Percentiles rank a stretch among this genome's conserved stretches.
These are phyloP conservation scores for Muscina levida DNA, from an alignment of 2,888 invertebrate genomes.

Conservation along the genomic window DNA sequence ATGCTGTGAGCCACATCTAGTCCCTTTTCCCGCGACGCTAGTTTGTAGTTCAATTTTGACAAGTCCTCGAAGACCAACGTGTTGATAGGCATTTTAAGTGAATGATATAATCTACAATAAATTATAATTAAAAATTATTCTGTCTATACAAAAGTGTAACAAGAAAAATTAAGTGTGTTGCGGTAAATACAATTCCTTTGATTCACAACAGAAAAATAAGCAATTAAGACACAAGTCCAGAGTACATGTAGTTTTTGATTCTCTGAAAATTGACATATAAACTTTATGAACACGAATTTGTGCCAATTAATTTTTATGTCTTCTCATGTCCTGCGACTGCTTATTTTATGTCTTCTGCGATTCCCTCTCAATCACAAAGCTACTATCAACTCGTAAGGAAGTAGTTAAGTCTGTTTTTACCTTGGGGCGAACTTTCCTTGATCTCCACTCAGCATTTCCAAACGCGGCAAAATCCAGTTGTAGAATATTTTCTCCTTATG, in stretches of 20 bases:
- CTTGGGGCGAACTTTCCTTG: slow-evolving; percentile 53
- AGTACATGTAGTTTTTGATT: too few relatives aligned
- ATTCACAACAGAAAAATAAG: too few relatives aligned
- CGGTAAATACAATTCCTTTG: too few relatives aligned
- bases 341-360: too few relatives aligned
- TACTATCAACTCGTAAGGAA: neutral
- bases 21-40: slow-evolving; percentile 81
- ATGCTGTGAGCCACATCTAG: slow-evolving; percentile 81
- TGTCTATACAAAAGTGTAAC: neutral
- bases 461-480: slow-evolving; percentile 73
- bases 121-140: too few relatives aligned
- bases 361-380: too few relatives aligned
- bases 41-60: slow-evolving; percentile 80
- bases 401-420: neutral
- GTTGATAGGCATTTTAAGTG: slow-evolving; percentile 69
- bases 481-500: slow-evolving; percentile 77
- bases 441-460: slow-evolving; percentile 74
- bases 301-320: too few relatives aligned
- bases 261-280: too few relatives aligned
- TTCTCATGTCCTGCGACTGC: too few relatives aligned
- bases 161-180: neutral
- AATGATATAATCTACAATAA: slow-evolving; percentile 61
- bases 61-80: slow-evolving; percentile 81
- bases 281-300: too few relatives aligned
- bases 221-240: too few relatives aligned